Evolutionary conservation across 2,888 invertebrate species (phyloP).

Genomic region (Fissipunctia ypsillon): DNA sequence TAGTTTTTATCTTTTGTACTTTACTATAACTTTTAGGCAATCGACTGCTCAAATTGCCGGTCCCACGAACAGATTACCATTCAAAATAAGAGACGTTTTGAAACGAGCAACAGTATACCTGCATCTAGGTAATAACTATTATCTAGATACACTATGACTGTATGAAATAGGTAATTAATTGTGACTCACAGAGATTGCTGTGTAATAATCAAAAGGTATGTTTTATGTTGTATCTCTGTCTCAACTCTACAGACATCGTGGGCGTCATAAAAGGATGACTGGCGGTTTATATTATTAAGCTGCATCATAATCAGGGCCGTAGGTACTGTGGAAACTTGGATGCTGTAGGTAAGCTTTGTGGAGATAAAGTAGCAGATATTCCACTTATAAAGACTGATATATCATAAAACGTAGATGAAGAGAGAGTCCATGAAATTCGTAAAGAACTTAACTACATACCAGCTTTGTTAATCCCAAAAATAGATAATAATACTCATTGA

Average conservation of each 20-base stretch:
- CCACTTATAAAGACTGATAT: not conserved
- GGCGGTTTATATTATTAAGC: slow-evolving; percentile 16
- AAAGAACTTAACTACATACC: not conserved
- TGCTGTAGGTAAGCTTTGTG: not conserved
- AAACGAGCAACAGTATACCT: not conserved
- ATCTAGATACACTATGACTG: slow-evolving; percentile 1
- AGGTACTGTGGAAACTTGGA: not conserved
- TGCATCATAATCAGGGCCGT: slow-evolving; percentile 23
- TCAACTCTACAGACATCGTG: slow-evolving; percentile 15
- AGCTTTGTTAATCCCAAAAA: no score
- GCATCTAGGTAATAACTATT: slow-evolving; percentile 1
- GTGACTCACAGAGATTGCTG: slow-evolving; percentile 32
- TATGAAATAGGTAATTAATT: slow-evolving; percentile 34
- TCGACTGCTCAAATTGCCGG: not conserved
- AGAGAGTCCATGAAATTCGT: not conserved
- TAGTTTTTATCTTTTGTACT: not conserved
- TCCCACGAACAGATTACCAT: no score
- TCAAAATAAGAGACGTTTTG: not conserved
- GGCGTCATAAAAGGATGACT: slow-evolving; percentile 41
- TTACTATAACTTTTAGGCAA: not conserved
- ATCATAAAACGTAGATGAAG: not conserved
- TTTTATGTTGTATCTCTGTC: slow-evolving; percentile 4
- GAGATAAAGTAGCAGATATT: not conserved
- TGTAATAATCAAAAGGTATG: slow-evolving; percentile 25
- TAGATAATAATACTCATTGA: no score